These are phyloP conservation scores for Toxotes lorentzi DNA, from an alignment of 2,797 vertebrate species.

Conservation along the genomic window DNA sequence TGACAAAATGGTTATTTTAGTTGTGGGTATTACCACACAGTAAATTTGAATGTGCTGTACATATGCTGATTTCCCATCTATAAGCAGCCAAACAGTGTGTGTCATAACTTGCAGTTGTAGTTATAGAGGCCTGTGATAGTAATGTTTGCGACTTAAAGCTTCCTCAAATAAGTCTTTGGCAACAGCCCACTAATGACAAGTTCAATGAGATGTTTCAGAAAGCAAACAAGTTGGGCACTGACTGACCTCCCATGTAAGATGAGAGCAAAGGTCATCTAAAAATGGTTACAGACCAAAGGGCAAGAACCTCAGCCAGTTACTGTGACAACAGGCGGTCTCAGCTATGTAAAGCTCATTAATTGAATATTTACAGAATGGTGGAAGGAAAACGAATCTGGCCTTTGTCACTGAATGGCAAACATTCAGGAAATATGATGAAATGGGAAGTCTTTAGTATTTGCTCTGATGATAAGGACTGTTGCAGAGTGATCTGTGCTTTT, in stretches of 20 bases:
- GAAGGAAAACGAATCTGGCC: conserved; percentile 78
- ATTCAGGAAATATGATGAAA: conserved; percentile 70
- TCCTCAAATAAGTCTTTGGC: conserved; percentile 40
- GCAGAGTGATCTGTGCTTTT: conserved; percentile 40
- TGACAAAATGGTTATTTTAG: not conserved
- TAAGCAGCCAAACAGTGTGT: not conserved
- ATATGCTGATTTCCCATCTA: not conserved
- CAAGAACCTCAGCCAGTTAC: conserved; percentile 81
- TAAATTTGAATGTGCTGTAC: not conserved
- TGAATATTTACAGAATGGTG: conserved; percentile 87
- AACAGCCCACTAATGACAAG: conserved; percentile 53
- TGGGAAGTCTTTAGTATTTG: conserved; percentile 66
- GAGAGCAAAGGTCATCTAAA: conserved; percentile 84
- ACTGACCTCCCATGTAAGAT: conserved; percentile 82
- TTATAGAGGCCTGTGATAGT: not conserved
- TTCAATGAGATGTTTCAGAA: conserved; percentile 79
- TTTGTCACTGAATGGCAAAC: conserved; percentile 71
- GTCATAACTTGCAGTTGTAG: not conserved
- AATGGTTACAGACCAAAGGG: conserved; percentile 83
- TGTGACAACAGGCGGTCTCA: conserved; percentile 81
- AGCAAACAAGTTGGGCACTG: conserved; percentile 71
- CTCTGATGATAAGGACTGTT: conserved; percentile 51
- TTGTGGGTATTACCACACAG: not conserved
- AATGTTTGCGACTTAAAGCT: not conserved
- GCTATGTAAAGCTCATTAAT: conserved; percentile 87